Base-by-base conservation (phyloP, 2,797 vertebrate species). In the Cygnus olor region DNA sequence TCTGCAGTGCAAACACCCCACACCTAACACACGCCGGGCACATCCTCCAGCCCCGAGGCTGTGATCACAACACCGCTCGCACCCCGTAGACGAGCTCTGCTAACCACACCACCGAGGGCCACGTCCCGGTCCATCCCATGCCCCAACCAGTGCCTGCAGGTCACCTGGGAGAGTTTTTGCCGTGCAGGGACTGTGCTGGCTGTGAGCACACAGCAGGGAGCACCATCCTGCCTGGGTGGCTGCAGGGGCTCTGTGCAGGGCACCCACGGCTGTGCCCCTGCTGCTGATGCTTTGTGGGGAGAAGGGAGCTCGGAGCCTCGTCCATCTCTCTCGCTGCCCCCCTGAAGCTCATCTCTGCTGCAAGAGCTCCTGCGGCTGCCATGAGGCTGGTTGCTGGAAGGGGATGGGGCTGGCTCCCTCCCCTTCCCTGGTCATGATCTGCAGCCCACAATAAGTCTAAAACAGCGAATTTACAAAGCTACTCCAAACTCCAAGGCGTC, bases 311-410 rank as follows among this genome's bases (percentile, higher is more conserved):
- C 64, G 76, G 9, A 85, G 16, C 38, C 24, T 32, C 38, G 28
- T 28, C 63, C 1, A 0, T 49, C 56, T 61, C 64, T 36, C 56
- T n/a, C 10, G 2, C 20, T 54, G 44, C 3, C 15, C 36, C 28
- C 2, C 34, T 47, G 36, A 18, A 63, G 38, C 38, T 63, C 38
- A 63, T 40, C 61, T 40, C 60, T 28, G 25, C 60, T 40, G 61
- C 36, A 15, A 63, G 61, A 63, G 27, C 34, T 63, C 36, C 61
- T 27, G 28, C 13, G 61, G 25, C 25, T 27, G 14, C n/a, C 28
- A 14, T 2, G 47, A 25, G n/a, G 24, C 2, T 65, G 34, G 8
- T 3, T 71, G 38, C 60, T 70, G 73, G 24, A 51, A 21, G 16
- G 77, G 36, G 44, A 66, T n/a, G 45, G 12, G 42, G 60, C 45